These are phyloP conservation scores for Dysmachus trigonus DNA, from an alignment of 2,888 invertebrate genomes.

Conservation along the genomic window DNA sequence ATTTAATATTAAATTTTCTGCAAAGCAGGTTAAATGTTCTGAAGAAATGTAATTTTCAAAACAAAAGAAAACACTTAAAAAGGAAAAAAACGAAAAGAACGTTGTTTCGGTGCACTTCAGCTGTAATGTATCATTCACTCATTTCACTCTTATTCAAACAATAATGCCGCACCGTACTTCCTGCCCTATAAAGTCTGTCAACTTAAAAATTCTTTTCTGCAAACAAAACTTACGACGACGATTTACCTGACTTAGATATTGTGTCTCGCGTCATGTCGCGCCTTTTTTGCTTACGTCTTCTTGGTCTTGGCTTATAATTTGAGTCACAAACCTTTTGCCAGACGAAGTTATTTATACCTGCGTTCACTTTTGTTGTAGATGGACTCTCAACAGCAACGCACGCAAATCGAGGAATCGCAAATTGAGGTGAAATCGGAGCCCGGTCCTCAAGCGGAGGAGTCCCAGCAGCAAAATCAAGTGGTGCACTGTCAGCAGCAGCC, in stretches of 20 bases:
- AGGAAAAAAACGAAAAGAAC: neutral
- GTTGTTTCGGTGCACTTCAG: neutral
- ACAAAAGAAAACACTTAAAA: neutral
- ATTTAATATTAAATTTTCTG: neutral
- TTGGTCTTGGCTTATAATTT: neutral
- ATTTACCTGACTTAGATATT: neutral
- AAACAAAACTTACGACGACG: neutral
- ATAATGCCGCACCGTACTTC: neutral
- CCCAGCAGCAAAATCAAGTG: slow-evolving; percentile 21
- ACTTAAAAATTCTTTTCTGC: slow-evolving; percentile 2
- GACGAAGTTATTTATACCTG: neutral
- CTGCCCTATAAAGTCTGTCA: slow-evolving; percentile 20
- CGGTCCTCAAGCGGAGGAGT: neutral
- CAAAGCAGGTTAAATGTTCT: neutral
- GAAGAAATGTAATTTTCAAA: neutral
- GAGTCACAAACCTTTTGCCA: neutral
- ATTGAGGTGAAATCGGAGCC: slow-evolving; percentile 2
- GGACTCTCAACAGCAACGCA: slow-evolving; percentile 49
- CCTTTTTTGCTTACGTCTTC: neutral
- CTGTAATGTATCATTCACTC: neutral
- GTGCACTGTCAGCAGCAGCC: slow-evolving; percentile 45
- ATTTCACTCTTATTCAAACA: slow-evolving; percentile 13
- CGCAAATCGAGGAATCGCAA: slow-evolving; percentile 18
- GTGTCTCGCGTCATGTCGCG: neutral
- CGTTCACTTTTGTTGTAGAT: slow-evolving; percentile 37